phyloP scores from a whole-genome alignment of 2,888 invertebrate genomes.

The Dicranocentrus wangi region DNA sequence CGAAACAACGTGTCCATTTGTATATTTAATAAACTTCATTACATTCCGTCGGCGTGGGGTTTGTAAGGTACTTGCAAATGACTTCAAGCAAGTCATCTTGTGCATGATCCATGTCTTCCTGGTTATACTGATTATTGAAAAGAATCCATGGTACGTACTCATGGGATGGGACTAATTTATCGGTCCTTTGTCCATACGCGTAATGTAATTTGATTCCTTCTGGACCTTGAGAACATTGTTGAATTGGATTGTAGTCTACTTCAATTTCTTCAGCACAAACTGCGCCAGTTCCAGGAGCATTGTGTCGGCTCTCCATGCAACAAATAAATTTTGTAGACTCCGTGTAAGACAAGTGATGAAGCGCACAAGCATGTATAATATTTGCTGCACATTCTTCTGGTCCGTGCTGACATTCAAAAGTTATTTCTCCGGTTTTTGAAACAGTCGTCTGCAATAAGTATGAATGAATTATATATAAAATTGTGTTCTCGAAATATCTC shows the following conservation, averaged over 20 bases:
- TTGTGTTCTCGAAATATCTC: no score
- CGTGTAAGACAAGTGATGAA: conserved; percentile 54
- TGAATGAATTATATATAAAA: conserved; percentile 1
- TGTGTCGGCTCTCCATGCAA: conserved; percentile 57
- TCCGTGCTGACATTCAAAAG: conserved; percentile 68
- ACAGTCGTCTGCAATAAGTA: conserved; percentile 53
- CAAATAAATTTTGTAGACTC: conserved; percentile 59
- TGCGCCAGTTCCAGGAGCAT: conserved; percentile 54
- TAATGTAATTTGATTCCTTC: conserved; percentile 64
- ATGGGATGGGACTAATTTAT: conserved; percentile 54
- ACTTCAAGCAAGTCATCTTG: conserved; percentile 61
- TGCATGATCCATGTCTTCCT: conserved; percentile 61
- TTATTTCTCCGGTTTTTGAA: conserved; percentile 52
- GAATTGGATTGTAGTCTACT: conserved; percentile 45
- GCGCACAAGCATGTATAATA: conserved; percentile 63
- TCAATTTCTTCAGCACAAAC: conserved; percentile 56
- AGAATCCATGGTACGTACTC: conserved; percentile 67
- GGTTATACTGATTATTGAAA: conserved; percentile 57
- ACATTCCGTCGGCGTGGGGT: conserved; percentile 62
- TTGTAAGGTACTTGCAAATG: conserved; percentile 57
- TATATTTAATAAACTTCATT: conserved; percentile 55
- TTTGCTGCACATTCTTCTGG: conserved; percentile 67
- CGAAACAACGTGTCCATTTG: not conserved
- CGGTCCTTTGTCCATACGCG: conserved; percentile 53
- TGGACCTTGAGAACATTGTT: conserved; percentile 45